phyloP scores from a whole-genome alignment of 2,113 vertebrate species.

The Alectura lathami region DNA sequence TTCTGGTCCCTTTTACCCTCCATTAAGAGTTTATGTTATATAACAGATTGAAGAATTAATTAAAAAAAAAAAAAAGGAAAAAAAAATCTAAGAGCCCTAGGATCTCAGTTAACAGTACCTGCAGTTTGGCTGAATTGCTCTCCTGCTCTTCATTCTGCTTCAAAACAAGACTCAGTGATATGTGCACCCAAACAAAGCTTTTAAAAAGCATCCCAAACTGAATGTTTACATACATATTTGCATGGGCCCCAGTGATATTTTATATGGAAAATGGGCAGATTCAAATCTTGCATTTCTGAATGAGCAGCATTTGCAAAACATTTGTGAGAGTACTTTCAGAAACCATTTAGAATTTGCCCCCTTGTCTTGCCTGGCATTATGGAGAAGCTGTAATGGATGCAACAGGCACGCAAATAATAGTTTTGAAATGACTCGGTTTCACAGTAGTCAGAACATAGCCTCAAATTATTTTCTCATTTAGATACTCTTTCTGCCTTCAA shows the following conservation, averaged over 20 bases:
- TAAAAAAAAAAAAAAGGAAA: neutral
- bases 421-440: constrained; percentile 8
- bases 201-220: neutral
- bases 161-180: neutral
- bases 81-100: neutral
- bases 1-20: neutral
- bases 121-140: neutral
- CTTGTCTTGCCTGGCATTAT: neutral
- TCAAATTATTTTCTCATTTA: constrained; percentile 28
- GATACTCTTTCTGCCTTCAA: constrained; percentile 26
- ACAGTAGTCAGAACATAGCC: constrained; percentile 18
- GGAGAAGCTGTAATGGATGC: neutral
- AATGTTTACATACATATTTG: neutral
- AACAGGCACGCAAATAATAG: neutral
- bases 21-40: neutral
- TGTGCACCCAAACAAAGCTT: neutral
- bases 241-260: neutral
- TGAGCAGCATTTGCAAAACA: neutral
- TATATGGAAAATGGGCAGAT: neutral
- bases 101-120: neutral
- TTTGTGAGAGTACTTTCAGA: neutral
- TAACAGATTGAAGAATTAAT: neutral
- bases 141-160: neutral
- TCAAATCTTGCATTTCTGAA: neutral
- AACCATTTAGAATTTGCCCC: neutral